Evolutionary conservation across 2,797 vertebrate genomes (phyloP), one percentile per base, ranked within the genome.

Genomic region (Muraenolepis orangiensis): DNA sequence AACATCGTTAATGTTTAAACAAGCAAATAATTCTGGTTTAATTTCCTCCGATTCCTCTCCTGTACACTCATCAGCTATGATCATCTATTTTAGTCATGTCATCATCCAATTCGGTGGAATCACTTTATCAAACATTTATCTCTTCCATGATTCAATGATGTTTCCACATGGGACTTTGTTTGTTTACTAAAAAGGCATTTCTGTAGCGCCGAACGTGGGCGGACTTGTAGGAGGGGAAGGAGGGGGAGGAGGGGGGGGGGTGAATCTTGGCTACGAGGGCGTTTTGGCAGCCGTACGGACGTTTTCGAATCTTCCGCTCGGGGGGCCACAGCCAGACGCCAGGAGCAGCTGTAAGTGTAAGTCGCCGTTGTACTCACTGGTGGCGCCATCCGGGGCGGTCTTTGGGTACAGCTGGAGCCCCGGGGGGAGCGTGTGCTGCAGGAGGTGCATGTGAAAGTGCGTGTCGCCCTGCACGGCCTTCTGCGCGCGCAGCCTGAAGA

Each of bases 401-500:
- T 93, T 93, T 83, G 94, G 88, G 89, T 93, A 94, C 71, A 94
- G 84, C 82, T 94, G 93, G 80, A 93, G 86, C 71, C 91, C 92
- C 6, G 92, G 91, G 66, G 94, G 93, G 71, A 95, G 93, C 36
- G 94, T 93, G 82, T 93, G 92, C 84, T 92, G 91, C 82, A 94
- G 89, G 32, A 95, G 90, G 83, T 94, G 94, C 93, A 93, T 84
- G 87, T 94, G 93, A 82, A 94, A 92, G 82, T 94, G 89, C 5
- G 93, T 94, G 68, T 94, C 93, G 8, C 84, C 93, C 83, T 90
- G 91, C 75, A 93, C 91, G 0, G 91, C 90, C 85, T 94, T 95
- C 86, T 94, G 93, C 40, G 92, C 89, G 46, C 93, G 92, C 84
- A 94, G 87, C 86, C 94, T 95, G 38, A 95, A 93, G 80, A 94